Conservation (phyloP, 2,888 invertebrate genomes). For the Hanleya hanleyi region DNA sequence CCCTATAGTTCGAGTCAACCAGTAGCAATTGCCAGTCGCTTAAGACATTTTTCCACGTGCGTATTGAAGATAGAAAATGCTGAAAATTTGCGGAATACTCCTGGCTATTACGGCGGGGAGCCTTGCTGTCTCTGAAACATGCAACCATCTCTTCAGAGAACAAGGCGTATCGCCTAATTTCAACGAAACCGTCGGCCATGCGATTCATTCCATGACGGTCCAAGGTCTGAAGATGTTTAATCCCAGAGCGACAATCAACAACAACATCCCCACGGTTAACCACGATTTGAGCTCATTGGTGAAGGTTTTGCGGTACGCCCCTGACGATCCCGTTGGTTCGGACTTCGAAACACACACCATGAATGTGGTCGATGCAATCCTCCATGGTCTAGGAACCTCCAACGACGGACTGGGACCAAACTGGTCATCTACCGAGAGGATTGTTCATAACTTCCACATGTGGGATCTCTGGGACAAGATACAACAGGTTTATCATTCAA, state of each 20-base stretch:
- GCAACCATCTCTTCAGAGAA: neutral
- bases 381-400: slow-evolving; percentile 48
- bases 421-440: slow-evolving; percentile 60
- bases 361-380: slow-evolving; percentile 53
- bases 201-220: slow-evolving; percentile 44
- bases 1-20: too few species aligned
- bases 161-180: slow-evolving; percentile 41
- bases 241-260: slow-evolving; percentile 41
- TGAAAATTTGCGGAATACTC: too few species aligned
- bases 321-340: slow-evolving; percentile 33
- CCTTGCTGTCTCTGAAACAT: neutral
- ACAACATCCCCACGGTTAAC: slow-evolving; percentile 58
- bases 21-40: too few species aligned
- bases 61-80: too few species aligned
- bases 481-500: slow-evolving; percentile 31
- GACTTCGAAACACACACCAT: slow-evolving; percentile 50
- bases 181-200: slow-evolving; percentile 58
- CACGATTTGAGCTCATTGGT: slow-evolving; percentile 41
- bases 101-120: too few species aligned
- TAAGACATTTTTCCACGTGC: too few species aligned
- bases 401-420: slow-evolving; percentile 58
- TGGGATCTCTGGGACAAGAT: slow-evolving; percentile 48
- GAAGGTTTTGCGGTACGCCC: slow-evolving; percentile 51
- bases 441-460: slow-evolving; percentile 63
- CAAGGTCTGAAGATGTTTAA: slow-evolving; percentile 48